Conservation (phyloP, 2,888 invertebrate genomes). For the Adineta ricciae region DNA sequence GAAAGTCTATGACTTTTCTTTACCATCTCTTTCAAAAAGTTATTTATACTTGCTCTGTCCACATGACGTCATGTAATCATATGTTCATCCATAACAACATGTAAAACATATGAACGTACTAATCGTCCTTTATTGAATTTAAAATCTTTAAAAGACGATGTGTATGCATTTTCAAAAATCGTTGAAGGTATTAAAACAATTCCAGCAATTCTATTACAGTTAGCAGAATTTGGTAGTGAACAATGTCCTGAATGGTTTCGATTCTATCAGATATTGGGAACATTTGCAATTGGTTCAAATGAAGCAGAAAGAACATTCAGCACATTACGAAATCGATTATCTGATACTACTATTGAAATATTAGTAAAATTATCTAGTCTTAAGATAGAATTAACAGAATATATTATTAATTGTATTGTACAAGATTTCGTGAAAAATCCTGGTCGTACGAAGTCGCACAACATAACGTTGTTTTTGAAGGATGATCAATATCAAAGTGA, state of each 20-base stretch:
- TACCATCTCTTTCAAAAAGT: too few species aligned
- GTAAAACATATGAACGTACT: not conserved
- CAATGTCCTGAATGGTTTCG: not conserved
- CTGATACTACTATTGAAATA: not conserved
- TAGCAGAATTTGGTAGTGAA: not conserved
- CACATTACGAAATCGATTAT: not conserved
- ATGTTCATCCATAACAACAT: too few species aligned
- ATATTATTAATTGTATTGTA: too few species aligned
- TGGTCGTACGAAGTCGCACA: too few species aligned
- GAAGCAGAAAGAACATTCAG: not conserved
- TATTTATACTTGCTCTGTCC: too few species aligned
- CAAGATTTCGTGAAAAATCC: too few species aligned
- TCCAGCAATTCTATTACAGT: not conserved
- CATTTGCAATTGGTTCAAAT: not conserved
- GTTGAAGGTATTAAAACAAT: not conserved
- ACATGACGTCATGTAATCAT: too few species aligned
- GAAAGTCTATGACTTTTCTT: too few species aligned
- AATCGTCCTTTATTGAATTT: not conserved
- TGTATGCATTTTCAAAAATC: not conserved
- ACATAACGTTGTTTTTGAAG: too few species aligned
- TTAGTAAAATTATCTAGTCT: not conserved
- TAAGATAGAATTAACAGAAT: too few species aligned
- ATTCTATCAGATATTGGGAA: not conserved
- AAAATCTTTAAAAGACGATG: not conserved
- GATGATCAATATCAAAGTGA: too few species aligned